These are phyloP conservation scores for Baryphthengus martii DNA, from an alignment of 2,113 vertebrate species.

Conservation along the genomic window DNA sequence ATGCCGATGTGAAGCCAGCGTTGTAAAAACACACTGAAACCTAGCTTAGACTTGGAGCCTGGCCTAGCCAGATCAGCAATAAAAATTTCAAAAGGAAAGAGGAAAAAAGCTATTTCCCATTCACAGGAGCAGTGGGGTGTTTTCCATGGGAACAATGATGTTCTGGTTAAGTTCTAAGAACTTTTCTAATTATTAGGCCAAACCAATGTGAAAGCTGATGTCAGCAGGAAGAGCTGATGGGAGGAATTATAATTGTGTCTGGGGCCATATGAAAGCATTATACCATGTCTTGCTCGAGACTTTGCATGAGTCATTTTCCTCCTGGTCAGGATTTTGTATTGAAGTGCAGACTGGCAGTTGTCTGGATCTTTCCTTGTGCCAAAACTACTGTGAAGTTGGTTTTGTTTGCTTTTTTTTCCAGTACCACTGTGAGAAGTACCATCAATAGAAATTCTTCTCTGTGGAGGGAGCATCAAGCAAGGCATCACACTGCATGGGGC, in stretches of 20 bases:
- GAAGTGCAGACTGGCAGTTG: constrained; percentile 59
- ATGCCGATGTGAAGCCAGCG: constrained; percentile 15
- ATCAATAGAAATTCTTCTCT: constrained; percentile 44
- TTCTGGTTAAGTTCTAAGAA: constrained; percentile 68
- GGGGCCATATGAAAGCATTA: constrained; percentile 62
- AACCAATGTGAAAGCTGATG: constrained; percentile 61
- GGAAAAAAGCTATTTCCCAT: constrained; percentile 63
- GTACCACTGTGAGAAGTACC: constrained; percentile 39
- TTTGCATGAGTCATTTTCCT: constrained; percentile 63
- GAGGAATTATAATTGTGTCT: constrained; percentile 66
- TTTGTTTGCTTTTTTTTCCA: constrained; percentile 33
- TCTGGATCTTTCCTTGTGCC: constrained; percentile 38
- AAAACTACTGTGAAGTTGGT: constrained; percentile 52
- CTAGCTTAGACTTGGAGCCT: constrained; percentile 53
- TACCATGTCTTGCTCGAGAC: constrained; percentile 59
- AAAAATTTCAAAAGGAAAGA: constrained; percentile 63
- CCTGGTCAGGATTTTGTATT: constrained; percentile 56
- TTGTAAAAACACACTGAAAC: constrained; percentile 51
- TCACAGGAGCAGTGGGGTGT: constrained; percentile 61
- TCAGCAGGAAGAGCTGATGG: constrained; percentile 62
- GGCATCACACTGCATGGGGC: constrained; percentile 10
- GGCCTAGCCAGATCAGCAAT: constrained; percentile 63
- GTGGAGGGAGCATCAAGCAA: constrained; percentile 34
- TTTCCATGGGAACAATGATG: constrained; percentile 66
- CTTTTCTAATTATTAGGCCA: constrained; percentile 66